These are phyloP conservation scores for Pocillopora verrucosa DNA, from an alignment of 64 coral and sea anemone species.

Conservation along the genomic window DNA sequence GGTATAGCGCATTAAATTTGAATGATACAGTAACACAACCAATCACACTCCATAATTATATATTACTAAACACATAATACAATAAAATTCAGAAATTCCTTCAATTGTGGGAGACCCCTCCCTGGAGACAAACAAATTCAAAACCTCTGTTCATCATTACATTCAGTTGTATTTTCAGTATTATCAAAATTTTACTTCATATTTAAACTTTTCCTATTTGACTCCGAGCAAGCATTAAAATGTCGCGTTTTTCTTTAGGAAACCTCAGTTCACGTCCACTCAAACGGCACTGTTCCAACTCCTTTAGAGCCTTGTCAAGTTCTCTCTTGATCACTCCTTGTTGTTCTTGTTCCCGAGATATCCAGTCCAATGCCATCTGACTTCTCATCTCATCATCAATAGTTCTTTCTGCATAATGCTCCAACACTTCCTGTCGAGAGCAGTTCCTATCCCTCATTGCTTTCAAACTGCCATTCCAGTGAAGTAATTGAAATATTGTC, in stretches of 20 bases:
- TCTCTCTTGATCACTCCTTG: slow-evolving; percentile 78
- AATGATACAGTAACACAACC: too few relatives aligned
- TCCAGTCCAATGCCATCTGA: slow-evolving; percentile 96
- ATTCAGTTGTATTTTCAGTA: too few relatives aligned
- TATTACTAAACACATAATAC: too few relatives aligned
- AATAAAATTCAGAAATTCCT: too few relatives aligned
- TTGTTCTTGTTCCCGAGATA: slow-evolving; percentile 90
- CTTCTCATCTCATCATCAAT: slow-evolving; percentile 96
- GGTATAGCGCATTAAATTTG: too few relatives aligned
- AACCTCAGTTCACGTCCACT: slow-evolving; percentile 90
- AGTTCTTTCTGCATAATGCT: slow-evolving; percentile 75
- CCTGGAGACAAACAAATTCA: too few relatives aligned
- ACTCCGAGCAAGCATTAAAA: slow-evolving; percentile 83
- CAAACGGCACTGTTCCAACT: slow-evolving; percentile 80
- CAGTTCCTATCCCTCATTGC: slow-evolving; percentile 93
- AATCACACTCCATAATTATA: too few relatives aligned
- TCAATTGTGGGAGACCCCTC: too few relatives aligned
- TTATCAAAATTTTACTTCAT: not conserved
- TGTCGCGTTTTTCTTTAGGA: slow-evolving; percentile 89
- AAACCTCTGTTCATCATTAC: too few relatives aligned
- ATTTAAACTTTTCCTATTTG: slow-evolving; percentile 81
- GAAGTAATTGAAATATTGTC: slow-evolving; percentile 93
- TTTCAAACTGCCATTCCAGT: slow-evolving; percentile 95
- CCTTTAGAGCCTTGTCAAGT: slow-evolving; percentile 68
- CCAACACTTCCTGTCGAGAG: slow-evolving; percentile 85